Evolutionary conservation across 2,797 vertebrate species (phyloP).

Genomic region (Miichthys miiuy): DNA sequence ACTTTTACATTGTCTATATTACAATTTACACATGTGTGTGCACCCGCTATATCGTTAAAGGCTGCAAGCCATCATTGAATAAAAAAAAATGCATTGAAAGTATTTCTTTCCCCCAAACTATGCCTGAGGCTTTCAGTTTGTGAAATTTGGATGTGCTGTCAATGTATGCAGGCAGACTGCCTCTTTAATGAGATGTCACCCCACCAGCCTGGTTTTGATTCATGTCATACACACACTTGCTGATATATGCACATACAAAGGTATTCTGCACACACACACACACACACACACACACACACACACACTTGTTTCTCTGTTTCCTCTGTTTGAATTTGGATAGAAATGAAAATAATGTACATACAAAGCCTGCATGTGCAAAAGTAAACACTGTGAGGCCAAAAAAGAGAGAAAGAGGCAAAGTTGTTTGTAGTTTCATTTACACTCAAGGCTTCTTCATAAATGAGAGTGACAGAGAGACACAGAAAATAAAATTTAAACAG

Average conservation of each 20-base stretch:
- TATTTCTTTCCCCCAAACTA: conserved; percentile 1
- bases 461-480: conserved; percentile 8
- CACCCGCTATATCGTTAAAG: background rate
- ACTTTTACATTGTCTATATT: background rate
- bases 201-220: conserved; percentile 48
- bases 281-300: conserved; percentile 8
- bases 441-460: conserved; percentile 6
- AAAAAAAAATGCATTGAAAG: conserved; percentile 8
- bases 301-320: background rate
- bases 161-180: conserved; percentile 28
- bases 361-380: background rate
- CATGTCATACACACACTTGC: conserved; percentile 28
- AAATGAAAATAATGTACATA: background rate
- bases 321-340: background rate
- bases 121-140: conserved; percentile 8
- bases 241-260: conserved; percentile 12
- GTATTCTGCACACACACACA: conserved; percentile 8
- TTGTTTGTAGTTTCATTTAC: background rate
- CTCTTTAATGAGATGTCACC: conserved; percentile 61
- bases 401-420: background rate
- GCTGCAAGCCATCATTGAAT: background rate
- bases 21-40: background rate
- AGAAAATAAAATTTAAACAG: conserved; percentile 17
- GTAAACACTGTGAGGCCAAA: background rate
- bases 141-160: conserved; percentile 17